A percentile compares a stretch with the other conserved stretches of the same genome.
phyloP scores from a whole-genome alignment of 2,888 invertebrate genomes.

The Agrilus cyanescens region DNA sequence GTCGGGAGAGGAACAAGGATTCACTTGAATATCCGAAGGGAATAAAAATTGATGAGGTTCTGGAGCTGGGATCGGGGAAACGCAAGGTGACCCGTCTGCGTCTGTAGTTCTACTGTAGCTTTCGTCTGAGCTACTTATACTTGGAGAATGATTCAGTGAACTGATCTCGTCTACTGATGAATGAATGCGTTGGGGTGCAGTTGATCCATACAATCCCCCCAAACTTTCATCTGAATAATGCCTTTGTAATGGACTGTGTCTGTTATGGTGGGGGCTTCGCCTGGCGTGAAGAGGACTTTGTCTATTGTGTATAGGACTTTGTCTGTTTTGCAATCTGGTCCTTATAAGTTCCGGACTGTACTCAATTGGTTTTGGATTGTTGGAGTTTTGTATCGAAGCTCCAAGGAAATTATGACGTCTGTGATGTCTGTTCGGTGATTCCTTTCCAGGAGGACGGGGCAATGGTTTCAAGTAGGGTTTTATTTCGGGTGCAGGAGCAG shows the following conservation, averaged over 20 bases:
- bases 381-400: constrained; percentile 23
- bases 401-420: constrained; percentile 21
- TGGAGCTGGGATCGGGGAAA: constrained; percentile 34
- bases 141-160: constrained; percentile 68
- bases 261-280: constrained; percentile 29
- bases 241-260: constrained; percentile 42
- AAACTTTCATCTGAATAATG: constrained; percentile 58
- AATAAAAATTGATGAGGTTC: constrained; percentile 48
- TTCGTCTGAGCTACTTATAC: constrained; percentile 74
- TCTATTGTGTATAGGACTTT: constrained; percentile 24
- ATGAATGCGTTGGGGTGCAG: constrained; percentile 47
- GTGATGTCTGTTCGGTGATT: constrained; percentile 31
- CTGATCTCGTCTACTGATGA: constrained; percentile 77
- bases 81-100: constrained; percentile 48
- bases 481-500: constrained; percentile 31
- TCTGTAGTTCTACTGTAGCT: constrained; percentile 73
- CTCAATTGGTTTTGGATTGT: constrained; percentile 25
- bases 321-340: constrained; percentile 29
- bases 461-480: constrained; percentile 46
- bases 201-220: constrained; percentile 32
- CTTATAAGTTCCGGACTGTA: constrained; percentile 26
- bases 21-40: constrained; percentile 48
- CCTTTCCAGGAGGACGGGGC: constrained; percentile 43
- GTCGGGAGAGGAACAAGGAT: constrained; percentile 34
- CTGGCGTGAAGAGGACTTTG: constrained; percentile 28